Conservation (phyloP, 2,113 vertebrate genomes). For the Jaculus jaculus region DNA sequence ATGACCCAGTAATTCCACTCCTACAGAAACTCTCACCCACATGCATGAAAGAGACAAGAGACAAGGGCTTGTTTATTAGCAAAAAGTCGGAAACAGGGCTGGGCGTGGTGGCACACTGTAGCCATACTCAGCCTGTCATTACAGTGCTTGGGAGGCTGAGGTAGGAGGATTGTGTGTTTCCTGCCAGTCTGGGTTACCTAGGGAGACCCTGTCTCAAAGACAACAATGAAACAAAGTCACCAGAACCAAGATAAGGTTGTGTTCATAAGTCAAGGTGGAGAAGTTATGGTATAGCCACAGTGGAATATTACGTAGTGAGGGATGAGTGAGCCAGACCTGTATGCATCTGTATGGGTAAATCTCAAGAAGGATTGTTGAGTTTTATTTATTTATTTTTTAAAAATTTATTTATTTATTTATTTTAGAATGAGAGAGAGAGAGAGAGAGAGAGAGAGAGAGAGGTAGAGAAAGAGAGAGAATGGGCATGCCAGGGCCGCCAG, state of each 20-base stretch:
- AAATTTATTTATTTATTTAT: too few species aligned
- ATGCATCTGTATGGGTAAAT: neutral
- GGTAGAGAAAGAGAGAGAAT: too few species aligned
- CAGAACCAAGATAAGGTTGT: too few species aligned
- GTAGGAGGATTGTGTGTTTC: neutral
- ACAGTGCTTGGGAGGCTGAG: neutral
- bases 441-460: too few species aligned
- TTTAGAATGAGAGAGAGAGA: too few species aligned
- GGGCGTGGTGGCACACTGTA: neutral
- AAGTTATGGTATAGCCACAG: neutral
- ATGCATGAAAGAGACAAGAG: neutral
- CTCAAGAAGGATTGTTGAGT: neutral
- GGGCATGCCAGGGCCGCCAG: too few species aligned
- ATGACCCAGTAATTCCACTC: neutral
- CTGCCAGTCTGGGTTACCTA: neutral
- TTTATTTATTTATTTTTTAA: too few species aligned
- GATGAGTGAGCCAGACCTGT: neutral
- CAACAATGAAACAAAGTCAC: neutral
- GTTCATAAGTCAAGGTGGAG: accelerated
- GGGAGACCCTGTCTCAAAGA: neutral
- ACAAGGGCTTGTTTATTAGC: neutral
- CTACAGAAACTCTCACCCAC: neutral
- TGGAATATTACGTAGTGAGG: neutral
- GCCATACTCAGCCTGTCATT: neutral
- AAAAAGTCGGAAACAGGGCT: neutral